These are phyloP conservation scores for Parapristionchus giblindavisi DNA, from an alignment of 2,888 invertebrate genomes.

Conservation along the genomic window DNA sequence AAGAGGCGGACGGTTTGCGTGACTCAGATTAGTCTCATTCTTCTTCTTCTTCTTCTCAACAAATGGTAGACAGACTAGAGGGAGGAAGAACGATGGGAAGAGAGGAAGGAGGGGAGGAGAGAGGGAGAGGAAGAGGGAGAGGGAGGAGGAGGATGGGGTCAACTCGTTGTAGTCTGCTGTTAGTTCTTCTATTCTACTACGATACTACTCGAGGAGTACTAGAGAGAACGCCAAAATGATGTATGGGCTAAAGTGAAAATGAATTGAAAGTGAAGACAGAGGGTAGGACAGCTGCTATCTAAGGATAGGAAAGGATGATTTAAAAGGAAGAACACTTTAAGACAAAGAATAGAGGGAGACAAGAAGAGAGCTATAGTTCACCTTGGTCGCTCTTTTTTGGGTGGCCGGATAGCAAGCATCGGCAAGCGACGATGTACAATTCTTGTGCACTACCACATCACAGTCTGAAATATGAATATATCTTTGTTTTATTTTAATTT, in stretches of 20 bases:
- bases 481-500: too few relatives aligned
- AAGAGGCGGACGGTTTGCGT: not conserved
- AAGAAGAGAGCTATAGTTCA: not conserved
- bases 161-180: not conserved
- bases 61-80: not conserved
- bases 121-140: slow-evolving; percentile 15
- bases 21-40: not conserved
- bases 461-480: slow-evolving; percentile 80
- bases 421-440: slow-evolving; percentile 82
- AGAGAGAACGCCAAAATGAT: too few relatives aligned
- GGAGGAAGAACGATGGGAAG: not conserved
- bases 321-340: too few relatives aligned
- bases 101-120: slow-evolving; percentile 7
- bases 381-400: slow-evolving; percentile 46
- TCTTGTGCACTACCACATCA: slow-evolving; percentile 85
- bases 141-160: not conserved
- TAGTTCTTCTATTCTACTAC: too few relatives aligned
- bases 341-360: not conserved
- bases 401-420: slow-evolving; percentile 79
- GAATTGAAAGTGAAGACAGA: not conserved
- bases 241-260: too few relatives aligned
- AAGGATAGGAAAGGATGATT: too few relatives aligned
- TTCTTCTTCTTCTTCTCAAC: not conserved
- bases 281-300: slow-evolving; percentile 16
- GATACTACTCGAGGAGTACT: not conserved